These are phyloP conservation scores for Zosterops japonicus DNA, from an alignment of 2,113 vertebrate species.

Conservation along the genomic window DNA sequence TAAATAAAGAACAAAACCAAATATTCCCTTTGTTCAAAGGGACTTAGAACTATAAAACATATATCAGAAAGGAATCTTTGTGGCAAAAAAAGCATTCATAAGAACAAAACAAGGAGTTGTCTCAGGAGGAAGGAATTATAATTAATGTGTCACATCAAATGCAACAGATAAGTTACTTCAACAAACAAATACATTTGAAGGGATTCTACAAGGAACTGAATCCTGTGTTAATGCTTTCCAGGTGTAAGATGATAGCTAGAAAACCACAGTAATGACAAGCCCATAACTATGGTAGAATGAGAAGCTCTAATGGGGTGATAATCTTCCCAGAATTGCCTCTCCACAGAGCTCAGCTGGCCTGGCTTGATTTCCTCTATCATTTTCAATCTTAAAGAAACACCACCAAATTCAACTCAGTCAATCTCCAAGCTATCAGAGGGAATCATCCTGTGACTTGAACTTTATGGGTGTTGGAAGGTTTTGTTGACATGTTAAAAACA, in stretches of 20 bases:
- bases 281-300: neutral
- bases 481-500: neutral
- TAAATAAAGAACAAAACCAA: neutral
- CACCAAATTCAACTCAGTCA: neutral
- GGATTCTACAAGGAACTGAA: constrained; percentile 18
- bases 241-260: constrained; percentile 42
- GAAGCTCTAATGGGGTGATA: neutral
- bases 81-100: neutral
- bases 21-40: neutral
- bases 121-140: constrained; percentile 2
- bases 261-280: constrained; percentile 10
- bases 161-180: neutral
- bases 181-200: constrained; percentile 33
- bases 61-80: constrained; percentile 5
- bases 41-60: constrained; percentile 1
- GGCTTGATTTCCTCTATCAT: neutral
- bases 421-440: neutral
- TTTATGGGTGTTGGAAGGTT: neutral
- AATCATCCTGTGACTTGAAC: neutral
- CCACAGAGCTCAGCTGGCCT: neutral
- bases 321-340: constrained; percentile 5
- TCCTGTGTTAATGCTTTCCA: constrained; percentile 33
- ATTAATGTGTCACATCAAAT: neutral
- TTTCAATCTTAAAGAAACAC: constrained; percentile 5
- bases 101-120: neutral